These are phyloP conservation scores for Stigmatopora nigra DNA, from an alignment of 2,113 vertebrate species.

Conservation along the genomic window DNA sequence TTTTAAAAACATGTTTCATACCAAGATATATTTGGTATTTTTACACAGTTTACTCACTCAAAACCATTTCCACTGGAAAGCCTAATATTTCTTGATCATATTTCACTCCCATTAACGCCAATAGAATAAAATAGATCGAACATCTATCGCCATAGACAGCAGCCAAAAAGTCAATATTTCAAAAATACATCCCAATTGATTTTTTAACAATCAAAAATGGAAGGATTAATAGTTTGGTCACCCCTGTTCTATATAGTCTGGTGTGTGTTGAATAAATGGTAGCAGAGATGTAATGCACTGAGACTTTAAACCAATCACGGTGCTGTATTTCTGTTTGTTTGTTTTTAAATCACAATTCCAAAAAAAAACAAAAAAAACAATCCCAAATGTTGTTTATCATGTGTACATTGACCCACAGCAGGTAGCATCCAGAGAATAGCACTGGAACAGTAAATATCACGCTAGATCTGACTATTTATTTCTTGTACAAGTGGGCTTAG, in stretches of 20 bases:
- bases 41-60: too few species aligned
- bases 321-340: slow-evolving; percentile 47
- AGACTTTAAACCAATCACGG: slow-evolving; percentile 36
- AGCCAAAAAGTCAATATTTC: too few species aligned
- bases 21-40: too few species aligned
- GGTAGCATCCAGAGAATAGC: slow-evolving; percentile 60
- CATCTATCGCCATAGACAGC: too few species aligned
- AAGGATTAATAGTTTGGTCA: too few species aligned
- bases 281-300: slow-evolving; percentile 24
- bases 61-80: too few species aligned
- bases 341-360: not conserved
- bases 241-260: slow-evolving; percentile 12
- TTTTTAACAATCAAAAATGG: too few species aligned
- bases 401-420: slow-evolving; percentile 53
- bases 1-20: too few species aligned
- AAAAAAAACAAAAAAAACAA: not conserved
- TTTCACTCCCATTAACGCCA: too few species aligned
- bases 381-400: not conserved
- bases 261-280: slow-evolving; percentile 6
- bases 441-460: slow-evolving; percentile 61
- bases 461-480: slow-evolving; percentile 69
- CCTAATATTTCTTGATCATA: too few species aligned
- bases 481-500: slow-evolving; percentile 65
- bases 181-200: too few species aligned
- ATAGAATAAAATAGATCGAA: too few species aligned